Evolutionary conservation across 2,888 invertebrate genomes (phyloP).

Genomic region (Philereme vetulata): DNA sequence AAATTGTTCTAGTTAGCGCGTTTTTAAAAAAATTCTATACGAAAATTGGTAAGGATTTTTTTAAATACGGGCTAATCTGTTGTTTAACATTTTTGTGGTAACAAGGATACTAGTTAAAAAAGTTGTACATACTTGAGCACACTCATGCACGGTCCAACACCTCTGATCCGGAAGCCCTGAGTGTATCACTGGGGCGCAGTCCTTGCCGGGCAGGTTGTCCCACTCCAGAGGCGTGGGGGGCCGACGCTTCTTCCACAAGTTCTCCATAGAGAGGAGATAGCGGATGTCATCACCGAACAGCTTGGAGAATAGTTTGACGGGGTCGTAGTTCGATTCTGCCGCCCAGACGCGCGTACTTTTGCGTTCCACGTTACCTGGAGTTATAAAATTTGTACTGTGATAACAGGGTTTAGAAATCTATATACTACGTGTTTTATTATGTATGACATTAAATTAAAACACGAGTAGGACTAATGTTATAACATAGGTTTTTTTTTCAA

Average conservation of each 20-base stretch:
- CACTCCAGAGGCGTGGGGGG: slow-evolving; percentile 92
- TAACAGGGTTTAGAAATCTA: no score
- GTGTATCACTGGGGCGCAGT: slow-evolving; percentile 68
- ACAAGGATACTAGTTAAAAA: no score
- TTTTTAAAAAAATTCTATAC: no score
- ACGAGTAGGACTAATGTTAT: no score
- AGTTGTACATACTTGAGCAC: slow-evolving; percentile 73
- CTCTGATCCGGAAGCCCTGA: slow-evolving; percentile 88
- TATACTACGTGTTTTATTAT: no score
- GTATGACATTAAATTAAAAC: no score
- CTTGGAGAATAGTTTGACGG: slow-evolving; percentile 94
- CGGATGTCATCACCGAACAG: slow-evolving; percentile 97
- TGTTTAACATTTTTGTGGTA: no score
- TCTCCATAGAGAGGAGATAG: slow-evolving; percentile 96
- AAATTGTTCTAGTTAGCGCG: no score
- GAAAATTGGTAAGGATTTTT: no score
- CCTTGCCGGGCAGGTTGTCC: slow-evolving; percentile 85
- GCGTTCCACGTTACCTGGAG: slow-evolving; percentile 73
- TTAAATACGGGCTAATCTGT: no score
- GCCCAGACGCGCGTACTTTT: slow-evolving; percentile 96
- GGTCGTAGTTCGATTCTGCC: slow-evolving; percentile 90
- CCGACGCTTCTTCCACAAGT: slow-evolving; percentile 96
- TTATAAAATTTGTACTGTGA: no score
- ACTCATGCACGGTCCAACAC: slow-evolving; percentile 91
- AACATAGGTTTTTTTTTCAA: no score